These are phyloP conservation scores for Charadrius vociferus DNA, from an alignment of 2,113 vertebrate species.

Conservation along the genomic window DNA sequence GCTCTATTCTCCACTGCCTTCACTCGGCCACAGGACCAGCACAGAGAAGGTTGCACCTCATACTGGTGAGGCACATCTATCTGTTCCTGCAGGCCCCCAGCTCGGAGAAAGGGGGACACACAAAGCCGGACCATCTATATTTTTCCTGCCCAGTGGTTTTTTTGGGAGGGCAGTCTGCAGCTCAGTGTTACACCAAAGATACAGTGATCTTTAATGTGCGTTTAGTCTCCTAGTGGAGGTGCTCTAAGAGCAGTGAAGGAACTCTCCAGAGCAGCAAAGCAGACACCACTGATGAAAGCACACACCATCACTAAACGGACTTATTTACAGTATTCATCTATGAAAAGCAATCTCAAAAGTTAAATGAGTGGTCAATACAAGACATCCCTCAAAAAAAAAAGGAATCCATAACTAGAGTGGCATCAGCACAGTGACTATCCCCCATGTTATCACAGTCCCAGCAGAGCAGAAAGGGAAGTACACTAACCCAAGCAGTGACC, in stretches of 20 bases:
- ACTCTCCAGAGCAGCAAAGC: not conserved
- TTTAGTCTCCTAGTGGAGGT: not conserved
- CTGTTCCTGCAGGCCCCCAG: not conserved
- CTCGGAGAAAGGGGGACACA: not conserved
- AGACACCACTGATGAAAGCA: not conserved
- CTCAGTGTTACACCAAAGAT: not conserved
- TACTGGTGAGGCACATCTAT: accelerated
- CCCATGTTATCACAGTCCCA: too few relatives aligned
- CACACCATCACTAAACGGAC: not conserved
- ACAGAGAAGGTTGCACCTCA: not conserved
- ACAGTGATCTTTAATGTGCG: accelerated
- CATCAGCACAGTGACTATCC: not conserved
- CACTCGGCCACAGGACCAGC: not conserved
- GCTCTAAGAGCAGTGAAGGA: not conserved
- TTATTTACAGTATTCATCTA: not conserved
- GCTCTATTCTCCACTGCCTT: not conserved
- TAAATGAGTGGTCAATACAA: not conserved
- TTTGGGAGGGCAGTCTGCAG: not conserved
- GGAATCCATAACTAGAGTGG: not conserved
- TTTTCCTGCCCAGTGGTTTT: not conserved
- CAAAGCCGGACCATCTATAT: not conserved
- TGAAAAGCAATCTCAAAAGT: not conserved
- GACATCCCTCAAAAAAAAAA: not conserved
- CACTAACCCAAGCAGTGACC: not conserved
- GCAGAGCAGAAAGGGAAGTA: not conserved